A percentile compares a stretch with the other conserved stretches of the same genome.
phyloP scores from a whole-genome alignment of 2,113 vertebrate species.

The Pungitius pungitius region DNA sequence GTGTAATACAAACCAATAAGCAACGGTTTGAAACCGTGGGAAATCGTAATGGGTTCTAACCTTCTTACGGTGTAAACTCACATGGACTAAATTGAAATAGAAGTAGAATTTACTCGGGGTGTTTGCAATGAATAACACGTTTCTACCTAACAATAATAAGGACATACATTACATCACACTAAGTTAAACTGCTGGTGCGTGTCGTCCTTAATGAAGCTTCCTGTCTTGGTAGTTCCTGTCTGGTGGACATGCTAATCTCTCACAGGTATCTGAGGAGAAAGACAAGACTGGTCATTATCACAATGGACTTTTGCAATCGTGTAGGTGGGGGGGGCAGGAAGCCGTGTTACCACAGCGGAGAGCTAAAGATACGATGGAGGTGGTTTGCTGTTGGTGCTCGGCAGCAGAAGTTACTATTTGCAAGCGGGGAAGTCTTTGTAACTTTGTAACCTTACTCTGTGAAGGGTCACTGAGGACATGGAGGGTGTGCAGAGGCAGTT shows the following conservation, averaged over 20 bases:
- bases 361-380: conserved; percentile 19
- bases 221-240: no score
- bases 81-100: background rate
- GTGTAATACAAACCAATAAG: background rate
- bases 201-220: background rate
- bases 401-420: background rate
- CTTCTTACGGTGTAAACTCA: background rate
- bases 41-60: background rate
- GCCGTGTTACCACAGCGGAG: background rate
- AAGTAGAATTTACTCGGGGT: background rate
- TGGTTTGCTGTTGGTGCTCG: background rate
- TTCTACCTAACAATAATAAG: background rate
- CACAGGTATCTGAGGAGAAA: no score
- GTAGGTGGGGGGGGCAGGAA: conserved; percentile 43
- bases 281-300: conserved; percentile 40
- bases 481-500: background rate
- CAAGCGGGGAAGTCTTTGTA: background rate
- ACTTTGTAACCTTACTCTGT: background rate
- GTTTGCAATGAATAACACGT: background rate
- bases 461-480: background rate
- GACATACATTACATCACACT: background rate
- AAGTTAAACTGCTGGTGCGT: background rate
- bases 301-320: conserved; percentile 8
- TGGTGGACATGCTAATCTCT: no score
- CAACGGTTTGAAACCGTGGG: background rate